Conservation (phyloP, 2,888 invertebrate species). For the Drosophila dives region DNA sequence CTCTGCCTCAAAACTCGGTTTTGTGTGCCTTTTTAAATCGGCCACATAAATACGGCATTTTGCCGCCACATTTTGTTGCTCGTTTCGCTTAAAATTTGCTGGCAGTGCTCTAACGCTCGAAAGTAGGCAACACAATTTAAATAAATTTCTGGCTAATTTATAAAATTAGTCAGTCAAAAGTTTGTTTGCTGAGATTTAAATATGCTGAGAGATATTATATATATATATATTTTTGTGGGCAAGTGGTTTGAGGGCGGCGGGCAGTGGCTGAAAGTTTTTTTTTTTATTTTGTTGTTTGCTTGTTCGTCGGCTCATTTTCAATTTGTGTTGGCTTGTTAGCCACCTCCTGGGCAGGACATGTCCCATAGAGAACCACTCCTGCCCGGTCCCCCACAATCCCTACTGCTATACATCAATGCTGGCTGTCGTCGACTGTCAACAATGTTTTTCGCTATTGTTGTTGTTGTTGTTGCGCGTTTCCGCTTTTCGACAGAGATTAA, state of each 20-base stretch:
- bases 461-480: slow-evolving; percentile 65
- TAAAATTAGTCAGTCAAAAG: slow-evolving; percentile 64
- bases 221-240: slow-evolving; percentile 32
- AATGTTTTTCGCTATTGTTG: slow-evolving; percentile 16
- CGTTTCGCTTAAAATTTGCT: slow-evolving; percentile 25
- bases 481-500: slow-evolving; percentile 75
- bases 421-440: slow-evolving; percentile 67
- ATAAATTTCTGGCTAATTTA: slow-evolving; percentile 73
- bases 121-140: slow-evolving; percentile 71
- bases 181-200: slow-evolving; percentile 69
- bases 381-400: slow-evolving; percentile 13
- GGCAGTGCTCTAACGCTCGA: slow-evolving; percentile 17
- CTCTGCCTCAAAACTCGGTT: not conserved
- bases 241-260: slow-evolving; percentile 3
- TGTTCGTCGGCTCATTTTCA: slow-evolving; percentile 62
- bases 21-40: slow-evolving; percentile 1
- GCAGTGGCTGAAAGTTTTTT: slow-evolving; percentile 52
- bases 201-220: slow-evolving; percentile 68
- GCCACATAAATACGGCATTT: slow-evolving; percentile 53
- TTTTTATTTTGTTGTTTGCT: not conserved
- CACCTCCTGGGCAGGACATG: slow-evolving; percentile 66
- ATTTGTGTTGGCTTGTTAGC: slow-evolving; percentile 75
- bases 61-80: slow-evolving; percentile 52
- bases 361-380: not conserved
- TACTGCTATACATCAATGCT: slow-evolving; percentile 41